Evolutionary conservation across 2,888 invertebrate species (phyloP).

Genomic region (Brachyptera putata): DNA sequence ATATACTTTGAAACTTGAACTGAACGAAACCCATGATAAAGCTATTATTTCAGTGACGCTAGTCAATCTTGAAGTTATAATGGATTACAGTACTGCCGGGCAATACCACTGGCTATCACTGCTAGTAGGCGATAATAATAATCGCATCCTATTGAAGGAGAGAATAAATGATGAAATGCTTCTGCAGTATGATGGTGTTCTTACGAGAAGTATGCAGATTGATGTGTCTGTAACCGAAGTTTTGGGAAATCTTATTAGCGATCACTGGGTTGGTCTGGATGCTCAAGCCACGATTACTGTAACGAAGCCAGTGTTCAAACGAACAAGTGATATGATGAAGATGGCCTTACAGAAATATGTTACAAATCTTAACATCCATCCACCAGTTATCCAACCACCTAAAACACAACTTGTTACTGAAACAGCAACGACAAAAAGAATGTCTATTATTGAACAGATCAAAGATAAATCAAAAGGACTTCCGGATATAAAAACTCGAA

Average conservation of each 20-base stretch:
- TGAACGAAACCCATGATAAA: not conserved
- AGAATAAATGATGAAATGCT: constrained; percentile 36
- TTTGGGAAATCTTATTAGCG: constrained; percentile 55
- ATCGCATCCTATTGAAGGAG: constrained; percentile 54
- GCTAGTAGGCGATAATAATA: constrained; percentile 61
- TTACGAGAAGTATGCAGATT: constrained; percentile 43
- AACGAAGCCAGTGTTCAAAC: not conserved
- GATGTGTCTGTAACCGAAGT: constrained; percentile 47
- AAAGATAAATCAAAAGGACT: constrained; percentile 5
- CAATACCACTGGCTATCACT: constrained; percentile 53
- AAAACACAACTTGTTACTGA: not conserved
- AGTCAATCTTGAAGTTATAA: constrained; percentile 48
- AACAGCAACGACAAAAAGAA: not conserved
- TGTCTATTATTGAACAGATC: constrained; percentile 19
- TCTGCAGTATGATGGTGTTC: constrained; percentile 2
- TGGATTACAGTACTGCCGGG: constrained; percentile 50
- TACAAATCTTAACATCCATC: not conserved
- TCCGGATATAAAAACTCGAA: constrained; percentile 7
- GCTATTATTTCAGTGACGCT: constrained; percentile 42
- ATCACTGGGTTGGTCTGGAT: constrained; percentile 46
- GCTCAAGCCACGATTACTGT: not conserved
- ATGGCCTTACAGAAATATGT: constrained; percentile 2
- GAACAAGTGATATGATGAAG: constrained; percentile 1
- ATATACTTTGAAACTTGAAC: constrained; percentile 48
- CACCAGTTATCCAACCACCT: not conserved